These are phyloP conservation scores for Microctenopoma lineatum DNA, from an alignment of 2,797 vertebrate species.

Conservation along the genomic window DNA sequence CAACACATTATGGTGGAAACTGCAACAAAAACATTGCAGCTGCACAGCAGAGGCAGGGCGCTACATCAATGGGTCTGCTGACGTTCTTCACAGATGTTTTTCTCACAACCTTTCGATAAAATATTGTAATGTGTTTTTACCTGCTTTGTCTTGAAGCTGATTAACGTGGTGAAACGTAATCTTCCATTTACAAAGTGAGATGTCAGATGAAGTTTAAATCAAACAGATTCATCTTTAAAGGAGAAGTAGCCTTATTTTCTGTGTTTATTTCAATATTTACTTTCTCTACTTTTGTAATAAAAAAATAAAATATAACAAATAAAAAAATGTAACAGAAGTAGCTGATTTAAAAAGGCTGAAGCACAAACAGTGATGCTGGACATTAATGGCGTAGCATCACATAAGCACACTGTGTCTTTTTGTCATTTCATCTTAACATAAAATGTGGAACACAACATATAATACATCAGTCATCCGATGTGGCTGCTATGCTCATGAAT, in stretches of 20 bases:
- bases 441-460: neutral
- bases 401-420: too few relatives aligned
- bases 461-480: too few relatives aligned
- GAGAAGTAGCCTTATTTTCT: too few relatives aligned
- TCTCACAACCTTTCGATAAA: slow-evolving; percentile 5
- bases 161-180: slow-evolving; percentile 31
- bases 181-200: slow-evolving; percentile 6
- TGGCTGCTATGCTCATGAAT: too few relatives aligned
- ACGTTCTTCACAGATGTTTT: neutral
- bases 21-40: slow-evolving; percentile 11
- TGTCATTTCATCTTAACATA: neutral
- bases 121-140: neutral
- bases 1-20: neutral
- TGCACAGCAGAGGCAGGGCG: slow-evolving; percentile 19
- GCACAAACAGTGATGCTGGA: too few relatives aligned
- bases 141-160: slow-evolving; percentile 7
- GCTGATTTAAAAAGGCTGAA: too few relatives aligned
- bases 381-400: neutral
- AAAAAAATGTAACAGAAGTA: too few relatives aligned
- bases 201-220: slow-evolving; percentile 36
- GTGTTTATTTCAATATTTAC: neutral
- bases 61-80: neutral
- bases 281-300: neutral
- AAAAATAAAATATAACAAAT: too few relatives aligned
- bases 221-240: neutral